Base-by-base conservation (phyloP, 2,797 vertebrate species). In the Columba guinea region DNA sequence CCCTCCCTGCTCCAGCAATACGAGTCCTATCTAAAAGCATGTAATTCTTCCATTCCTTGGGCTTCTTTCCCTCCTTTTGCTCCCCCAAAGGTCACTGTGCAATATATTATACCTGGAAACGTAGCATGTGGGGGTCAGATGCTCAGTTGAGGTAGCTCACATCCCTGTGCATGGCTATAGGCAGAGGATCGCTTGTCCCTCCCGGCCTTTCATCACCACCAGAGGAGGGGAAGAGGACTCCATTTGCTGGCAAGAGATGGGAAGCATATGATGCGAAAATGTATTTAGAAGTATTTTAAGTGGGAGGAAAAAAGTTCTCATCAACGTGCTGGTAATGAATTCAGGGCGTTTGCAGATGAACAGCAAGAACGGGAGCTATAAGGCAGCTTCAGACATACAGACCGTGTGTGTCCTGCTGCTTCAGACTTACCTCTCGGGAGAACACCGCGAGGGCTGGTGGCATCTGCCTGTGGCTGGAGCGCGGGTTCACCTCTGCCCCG, bases 81-180 rank as follows among this genome's bases (percentile, higher is more conserved):
- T 86, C 20, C 77, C 55, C 44, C 13, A 4, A 69, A 69, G 10
- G 51, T 53, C 46, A 12, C 34, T 28, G 65, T 34, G 62, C 64
- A 30, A n/a, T 5, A 16, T 20, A 0, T 10, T 48, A n/a, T 4
- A 7, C 37, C 63, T 9, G 53, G 27, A 26, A 9, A 22, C 0
- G 0, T 0, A 16, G 69, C 11, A 8, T 11, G 1, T 5, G 34
- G 21, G 13, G 6, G 13, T 3, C n/a, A 39, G 68, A 11, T 16
- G 48, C 60, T 60, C 52, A 7, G 53, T 35, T 7, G 26, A 37
- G 70, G 17, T 3, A n/a, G 18, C 1, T 2, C 37, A 11, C 24
- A 10, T 3, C 56, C 35, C 56, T 2, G 0, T 4, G 13, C 37
- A 2, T 30, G 8, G 39, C 32, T 28, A 4, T 1, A 16, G 30